Evolutionary conservation across 2,797 vertebrate genomes (phyloP), one percentile per base, ranked within the genome.

Genomic region (Hoplostethus atlanticus): DNA sequence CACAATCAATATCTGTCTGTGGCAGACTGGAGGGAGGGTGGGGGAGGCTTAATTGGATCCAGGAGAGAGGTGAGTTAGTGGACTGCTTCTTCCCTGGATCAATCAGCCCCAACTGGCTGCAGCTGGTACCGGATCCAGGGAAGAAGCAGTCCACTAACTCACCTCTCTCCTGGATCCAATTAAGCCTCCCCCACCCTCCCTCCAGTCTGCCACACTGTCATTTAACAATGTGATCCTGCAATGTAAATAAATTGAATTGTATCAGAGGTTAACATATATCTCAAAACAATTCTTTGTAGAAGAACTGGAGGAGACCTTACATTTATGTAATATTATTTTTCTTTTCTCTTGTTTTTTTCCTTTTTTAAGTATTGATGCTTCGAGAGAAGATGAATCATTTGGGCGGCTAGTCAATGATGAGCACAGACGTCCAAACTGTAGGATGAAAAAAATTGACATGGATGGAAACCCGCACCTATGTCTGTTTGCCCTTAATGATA

Each of bases 291-390:
- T 31, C 31, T 28, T 55, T 55, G 31, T 31, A 25, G 2, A 31
- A 28, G 17, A 31, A 55, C 53, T 31, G 21, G 48, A 21, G 21
- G 8, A 55, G 28, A 28, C n/a, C n/a, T n/a, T n/a, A 55, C 53
- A 55, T 55, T 55, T 28, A 28, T 31, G 53, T 55, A 7, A 40
- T 48, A 16, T 38, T 51, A 59, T n/a, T 44, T 50, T 65, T 65
- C 13, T 54, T 66, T 46, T 53, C 16, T 21, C 60, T 2, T 38
- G 5, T 38, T 8, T 38, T 6, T 7, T 34, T 42, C 13, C 50
- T 17, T 65, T 77, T 53, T 67, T 51, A 73, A 79, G 76, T 42
- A 84, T 86, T 68, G 84, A 81, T 77, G 77, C 70, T 12, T 68
- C 74, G 6, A 63, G 40, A 72, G 86, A 84, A 34, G 80, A 86